These are phyloP conservation scores for Sitobion miscanthi DNA, from an alignment of 1,140 invertebrate genomes.

Conservation along the genomic window DNA sequence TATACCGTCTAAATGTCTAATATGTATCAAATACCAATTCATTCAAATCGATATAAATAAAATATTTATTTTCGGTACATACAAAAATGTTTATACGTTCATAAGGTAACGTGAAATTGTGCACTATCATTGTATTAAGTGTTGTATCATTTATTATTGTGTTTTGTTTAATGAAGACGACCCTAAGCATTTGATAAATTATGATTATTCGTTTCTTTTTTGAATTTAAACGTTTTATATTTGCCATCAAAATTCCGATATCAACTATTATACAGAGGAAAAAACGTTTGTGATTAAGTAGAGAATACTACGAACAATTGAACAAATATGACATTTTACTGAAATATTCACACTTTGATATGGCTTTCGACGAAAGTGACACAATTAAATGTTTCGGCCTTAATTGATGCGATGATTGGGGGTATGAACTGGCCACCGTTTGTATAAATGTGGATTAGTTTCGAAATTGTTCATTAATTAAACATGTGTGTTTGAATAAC, in stretches of 20 bases:
- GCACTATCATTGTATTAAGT: background rate
- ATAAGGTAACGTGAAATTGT: background rate
- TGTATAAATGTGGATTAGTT: slow-evolving; percentile 5
- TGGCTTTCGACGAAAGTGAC: background rate
- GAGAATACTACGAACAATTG: background rate
- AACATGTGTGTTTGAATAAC: slow-evolving; percentile 42
- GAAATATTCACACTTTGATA: background rate
- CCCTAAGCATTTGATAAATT: background rate
- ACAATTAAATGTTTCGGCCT: background rate
- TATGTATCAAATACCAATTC: background rate
- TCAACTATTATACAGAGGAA: background rate
- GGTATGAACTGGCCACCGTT: background rate
- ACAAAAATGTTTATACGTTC: background rate
- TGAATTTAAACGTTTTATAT: background rate
- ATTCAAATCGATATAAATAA: background rate
- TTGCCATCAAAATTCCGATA: background rate
- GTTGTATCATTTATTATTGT: too few species aligned
- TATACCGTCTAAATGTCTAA: background rate
- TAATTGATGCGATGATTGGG: background rate
- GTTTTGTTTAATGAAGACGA: background rate
- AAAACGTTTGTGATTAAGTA: background rate
- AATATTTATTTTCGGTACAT: background rate
- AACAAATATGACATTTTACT: background rate
- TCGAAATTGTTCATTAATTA: slow-evolving; percentile 35
- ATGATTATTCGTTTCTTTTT: background rate